Conservation (phyloP, 2,888 invertebrate species). For the Drosophila hamatofila region DNA sequence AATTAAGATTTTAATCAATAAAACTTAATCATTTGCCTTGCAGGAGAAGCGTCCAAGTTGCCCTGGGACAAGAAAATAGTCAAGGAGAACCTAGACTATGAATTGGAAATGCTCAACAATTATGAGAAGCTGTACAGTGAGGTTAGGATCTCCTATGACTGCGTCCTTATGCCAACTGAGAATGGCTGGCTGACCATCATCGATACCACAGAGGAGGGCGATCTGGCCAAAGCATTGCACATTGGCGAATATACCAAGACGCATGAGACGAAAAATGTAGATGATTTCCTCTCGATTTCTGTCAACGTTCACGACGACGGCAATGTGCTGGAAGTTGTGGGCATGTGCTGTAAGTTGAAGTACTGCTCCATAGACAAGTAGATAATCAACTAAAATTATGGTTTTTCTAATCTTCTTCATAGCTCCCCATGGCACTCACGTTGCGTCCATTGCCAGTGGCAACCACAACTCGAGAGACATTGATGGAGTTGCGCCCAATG, state of each 20-base stretch:
- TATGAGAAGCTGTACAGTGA: slow-evolving; percentile 96
- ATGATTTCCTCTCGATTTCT: slow-evolving; percentile 94
- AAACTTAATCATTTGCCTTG: not conserved
- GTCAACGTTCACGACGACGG: slow-evolving; percentile 97
- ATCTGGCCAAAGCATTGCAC: slow-evolving; percentile 90
- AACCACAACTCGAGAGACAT: slow-evolving; percentile 93
- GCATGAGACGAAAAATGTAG: slow-evolving; percentile 91
- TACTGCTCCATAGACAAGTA: not conserved
- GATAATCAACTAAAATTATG: slow-evolving; percentile 8
- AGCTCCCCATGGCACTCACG: slow-evolving; percentile 99
- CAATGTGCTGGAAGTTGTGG: slow-evolving; percentile 95
- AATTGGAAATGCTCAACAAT: slow-evolving; percentile 92
- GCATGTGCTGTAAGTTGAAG: slow-evolving; percentile 93
- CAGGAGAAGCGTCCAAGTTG: slow-evolving; percentile 86
- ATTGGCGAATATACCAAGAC: slow-evolving; percentile 93
- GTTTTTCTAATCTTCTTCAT: slow-evolving; percentile 59
- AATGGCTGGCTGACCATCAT: slow-evolving; percentile 89
- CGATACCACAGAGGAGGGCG: slow-evolving; percentile 87
- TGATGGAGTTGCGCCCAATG: slow-evolving; percentile 98
- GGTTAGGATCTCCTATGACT: slow-evolving; percentile 95
- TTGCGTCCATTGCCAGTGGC: slow-evolving; percentile 97
- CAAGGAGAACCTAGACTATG: slow-evolving; percentile 95
- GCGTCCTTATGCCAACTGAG: slow-evolving; percentile 97
- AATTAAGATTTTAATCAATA: too few species aligned
- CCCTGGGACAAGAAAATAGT: slow-evolving; percentile 90